These are phyloP conservation scores for Hirudo medicinalis DNA, from an alignment of 1,140 invertebrate species.

Conservation along the genomic window DNA sequence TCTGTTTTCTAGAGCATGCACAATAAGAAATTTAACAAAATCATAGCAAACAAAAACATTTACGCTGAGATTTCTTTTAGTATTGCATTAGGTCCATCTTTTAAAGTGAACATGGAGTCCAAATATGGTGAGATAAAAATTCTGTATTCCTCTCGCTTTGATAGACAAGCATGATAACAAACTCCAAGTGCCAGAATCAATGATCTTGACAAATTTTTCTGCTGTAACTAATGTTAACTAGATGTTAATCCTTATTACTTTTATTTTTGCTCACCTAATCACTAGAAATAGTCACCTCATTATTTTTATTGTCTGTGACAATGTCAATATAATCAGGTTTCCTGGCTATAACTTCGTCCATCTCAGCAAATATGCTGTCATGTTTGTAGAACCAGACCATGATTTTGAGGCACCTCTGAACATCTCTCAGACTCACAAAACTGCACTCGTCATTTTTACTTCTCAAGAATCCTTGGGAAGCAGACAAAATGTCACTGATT, in stretches of 20 bases:
- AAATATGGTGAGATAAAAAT: constrained; percentile 24
- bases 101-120: constrained; percentile 22
- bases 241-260: no score
- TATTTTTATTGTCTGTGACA: not conserved
- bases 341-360: constrained; percentile 16
- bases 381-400: constrained; percentile 32
- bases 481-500: constrained; percentile 26
- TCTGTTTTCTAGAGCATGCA: no score
- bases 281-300: not conserved
- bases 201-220: constrained; percentile 12
- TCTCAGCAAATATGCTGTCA: constrained; percentile 23
- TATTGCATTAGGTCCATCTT: constrained; percentile 23
- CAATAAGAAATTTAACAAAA: no score
- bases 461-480: constrained; percentile 35
- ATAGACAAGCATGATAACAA: constrained; percentile 32
- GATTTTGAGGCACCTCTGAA: constrained; percentile 30
- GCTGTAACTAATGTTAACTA: no score
- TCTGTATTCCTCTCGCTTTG: constrained; percentile 27
- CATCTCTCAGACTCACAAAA: constrained; percentile 38
- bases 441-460: constrained; percentile 36
- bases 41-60: not conserved
- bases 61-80: constrained; percentile 29
- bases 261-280: no score
- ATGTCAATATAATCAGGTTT: not conserved
- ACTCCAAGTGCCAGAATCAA: constrained; percentile 31